phyloP scores from a whole-genome alignment of 1,140 invertebrate genomes.

The Pseudoatta argentina region DNA sequence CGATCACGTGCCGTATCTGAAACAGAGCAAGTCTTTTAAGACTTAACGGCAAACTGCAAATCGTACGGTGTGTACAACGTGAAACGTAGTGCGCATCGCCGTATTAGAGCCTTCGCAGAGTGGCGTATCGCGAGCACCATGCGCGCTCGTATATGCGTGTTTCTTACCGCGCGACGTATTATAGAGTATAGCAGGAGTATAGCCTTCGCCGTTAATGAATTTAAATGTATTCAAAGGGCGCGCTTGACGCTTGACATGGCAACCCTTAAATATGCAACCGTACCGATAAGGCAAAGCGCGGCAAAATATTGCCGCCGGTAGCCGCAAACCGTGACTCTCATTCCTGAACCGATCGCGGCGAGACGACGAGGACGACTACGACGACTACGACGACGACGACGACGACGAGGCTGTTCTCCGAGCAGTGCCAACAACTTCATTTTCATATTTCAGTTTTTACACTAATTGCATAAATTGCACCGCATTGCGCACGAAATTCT shows the following conservation, averaged over 20 bases:
- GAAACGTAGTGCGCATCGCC: slow-evolving; percentile 50
- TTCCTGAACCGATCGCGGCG: slow-evolving; percentile 50
- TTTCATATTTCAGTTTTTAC: slow-evolving; percentile 35
- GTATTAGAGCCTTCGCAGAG: slow-evolving; percentile 25
- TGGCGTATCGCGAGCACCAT: slow-evolving; percentile 36
- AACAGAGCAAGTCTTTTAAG: slow-evolving; percentile 65
- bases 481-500: not conserved
- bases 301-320: slow-evolving; percentile 78
- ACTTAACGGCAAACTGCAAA: slow-evolving; percentile 14
- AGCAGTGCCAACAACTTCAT: slow-evolving; percentile 18
- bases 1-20: slow-evolving; percentile 66
- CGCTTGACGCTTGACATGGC: slow-evolving; percentile 84
- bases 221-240: slow-evolving; percentile 86
- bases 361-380: not conserved
- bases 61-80: not conserved
- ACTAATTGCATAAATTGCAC: slow-evolving; percentile 11
- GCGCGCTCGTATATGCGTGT: slow-evolving; percentile 28
- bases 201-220: slow-evolving; percentile 82
- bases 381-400: too few species aligned
- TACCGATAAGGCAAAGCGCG: slow-evolving; percentile 80
- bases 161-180: slow-evolving; percentile 31
- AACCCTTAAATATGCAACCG: slow-evolving; percentile 84
- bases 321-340: slow-evolving; percentile 80
- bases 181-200: slow-evolving; percentile 66
- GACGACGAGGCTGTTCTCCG: not conserved